Evolutionary conservation across 2,797 vertebrate genomes (phyloP).

Genomic region (Periparus ater): DNA sequence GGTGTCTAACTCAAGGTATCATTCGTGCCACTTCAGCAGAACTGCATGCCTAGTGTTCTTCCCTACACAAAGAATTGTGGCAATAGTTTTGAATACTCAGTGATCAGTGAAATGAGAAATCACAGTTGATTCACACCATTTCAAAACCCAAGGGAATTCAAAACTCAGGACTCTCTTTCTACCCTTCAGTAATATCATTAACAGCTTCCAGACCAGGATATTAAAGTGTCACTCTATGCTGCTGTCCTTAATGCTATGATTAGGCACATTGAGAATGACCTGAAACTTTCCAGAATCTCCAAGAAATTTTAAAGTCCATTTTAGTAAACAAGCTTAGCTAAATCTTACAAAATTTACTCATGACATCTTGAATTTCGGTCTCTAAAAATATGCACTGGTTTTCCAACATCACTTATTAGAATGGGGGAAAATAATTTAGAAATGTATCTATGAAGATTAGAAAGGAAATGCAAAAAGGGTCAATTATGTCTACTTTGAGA

Average conservation of each 20-base stretch:
- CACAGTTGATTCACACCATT: neutral
- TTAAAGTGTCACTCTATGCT: neutral
- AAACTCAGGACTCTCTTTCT: neutral
- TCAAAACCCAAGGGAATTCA: neutral
- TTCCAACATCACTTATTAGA: neutral
- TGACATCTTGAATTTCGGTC: neutral
- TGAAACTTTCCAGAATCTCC: neutral
- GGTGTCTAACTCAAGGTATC: neutral
- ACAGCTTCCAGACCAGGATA: neutral
- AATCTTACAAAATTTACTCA: neutral
- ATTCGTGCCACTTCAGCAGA: neutral
- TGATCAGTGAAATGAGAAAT: neutral
- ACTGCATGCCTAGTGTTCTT: neutral
- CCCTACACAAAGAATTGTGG: neutral
- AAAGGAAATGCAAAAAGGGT: fast-evolving
- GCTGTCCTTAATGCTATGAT: neutral
- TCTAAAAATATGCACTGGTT: neutral
- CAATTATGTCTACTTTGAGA: neutral
- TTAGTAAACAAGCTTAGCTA: neutral
- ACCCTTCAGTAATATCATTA: neutral
- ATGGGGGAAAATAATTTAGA: neutral
- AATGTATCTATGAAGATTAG: neutral
- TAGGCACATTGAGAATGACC: neutral
- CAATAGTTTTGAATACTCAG: neutral
- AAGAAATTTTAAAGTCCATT: neutral